Base-by-base conservation (phyloP, 2,888 invertebrate genomes). In the Pachydiplax longipennis region DNA sequence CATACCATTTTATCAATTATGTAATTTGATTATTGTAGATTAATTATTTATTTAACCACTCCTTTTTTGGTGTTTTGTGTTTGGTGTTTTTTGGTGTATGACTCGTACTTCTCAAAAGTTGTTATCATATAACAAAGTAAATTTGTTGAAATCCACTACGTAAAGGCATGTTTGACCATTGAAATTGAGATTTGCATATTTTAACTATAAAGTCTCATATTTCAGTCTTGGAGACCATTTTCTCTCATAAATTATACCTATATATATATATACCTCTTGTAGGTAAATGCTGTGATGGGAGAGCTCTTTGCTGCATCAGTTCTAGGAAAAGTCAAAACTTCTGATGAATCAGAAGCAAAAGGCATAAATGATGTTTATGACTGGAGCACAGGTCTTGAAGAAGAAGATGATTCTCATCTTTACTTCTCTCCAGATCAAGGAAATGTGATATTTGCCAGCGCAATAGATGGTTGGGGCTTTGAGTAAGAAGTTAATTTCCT, bases 361-460 rank as follows among this genome's bases (percentile, higher is more conserved):
- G 91, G 92, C 10, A 90, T 61, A 22, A 93, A 91, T 25, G 40
- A 91, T 44, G 91, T 94, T 91, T 95, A 95, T 92, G 97, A 98
- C 93, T 97, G 97, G 96, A 97, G 96, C 91, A 96, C 97, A 0
- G 97, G 96, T 4, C 93, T 98, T 61, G 98, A 98, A 93, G 97
- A 97, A 91, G 94, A 96, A 0, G 98, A 98, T 94, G 98, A 98
- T 93, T 97, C 98, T 0, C 95, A 96, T 91, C 94, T 98, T n/a
- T 99, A 98, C 93, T 99, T 99, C 94, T 96, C 97, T 0, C 99
- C 99, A 0, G 97, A 97, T 92, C 96, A 96, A 92, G 99, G 99
- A 25, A 99, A 99, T 95, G 99, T 99, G 0, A 96, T 99, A 8
- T 99, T 99, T 95, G 97, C 98, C 0, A 98, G 99, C 93, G 99